Evolutionary conservation across 2,797 vertebrate species (phyloP), one percentile per base, ranked within the genome.

Genomic region (Paratrypauchen microcephalus): DNA sequence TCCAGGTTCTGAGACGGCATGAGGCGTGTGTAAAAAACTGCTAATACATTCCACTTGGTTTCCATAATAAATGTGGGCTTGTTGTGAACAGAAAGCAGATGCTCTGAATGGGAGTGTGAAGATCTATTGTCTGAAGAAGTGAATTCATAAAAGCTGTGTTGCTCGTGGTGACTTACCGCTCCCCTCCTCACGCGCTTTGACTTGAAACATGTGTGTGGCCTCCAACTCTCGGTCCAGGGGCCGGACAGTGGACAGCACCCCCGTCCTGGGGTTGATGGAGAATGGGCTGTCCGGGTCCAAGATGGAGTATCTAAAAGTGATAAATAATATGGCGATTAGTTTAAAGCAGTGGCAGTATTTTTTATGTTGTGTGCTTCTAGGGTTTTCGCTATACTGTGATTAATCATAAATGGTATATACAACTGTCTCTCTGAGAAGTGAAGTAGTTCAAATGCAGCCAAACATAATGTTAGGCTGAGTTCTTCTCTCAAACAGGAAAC

Each of bases 221-320:
- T 86, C 54, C 60, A 76, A 19, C 77, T 94, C 94, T 70, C 93
- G 69, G 83, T 94, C 94, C 84, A 94, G 82, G n/a, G 52, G 77
- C 76, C 58, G 84, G 36, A 73, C 69, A 41, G 89, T 84, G 36
- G 58, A 88, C 66, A 94, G 82, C 59, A 83, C 79, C 18, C 94
- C 94, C 0, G 85, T 89, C 2, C 59, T 1, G 0, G 74, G 54
- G 79, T 93, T 65, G 71, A 94, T 88, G 0, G 21, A 6, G 50
- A 93, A 75, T 0, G 91, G 92, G 74, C 87, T 88, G 75, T 88
- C 84, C 19, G 68, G 76, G 48, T 92, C 87, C 15, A 81, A 57
- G 73, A 94, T 92, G 57, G 84, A 90, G 78, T 92, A 94, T 28
- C 93, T 94, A 23, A 26, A 74, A 1, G 3, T 12, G 70, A 21